These are phyloP conservation scores for Siphlonurus alternatus DNA, from an alignment of 2,888 invertebrate species.

Conservation along the genomic window DNA sequence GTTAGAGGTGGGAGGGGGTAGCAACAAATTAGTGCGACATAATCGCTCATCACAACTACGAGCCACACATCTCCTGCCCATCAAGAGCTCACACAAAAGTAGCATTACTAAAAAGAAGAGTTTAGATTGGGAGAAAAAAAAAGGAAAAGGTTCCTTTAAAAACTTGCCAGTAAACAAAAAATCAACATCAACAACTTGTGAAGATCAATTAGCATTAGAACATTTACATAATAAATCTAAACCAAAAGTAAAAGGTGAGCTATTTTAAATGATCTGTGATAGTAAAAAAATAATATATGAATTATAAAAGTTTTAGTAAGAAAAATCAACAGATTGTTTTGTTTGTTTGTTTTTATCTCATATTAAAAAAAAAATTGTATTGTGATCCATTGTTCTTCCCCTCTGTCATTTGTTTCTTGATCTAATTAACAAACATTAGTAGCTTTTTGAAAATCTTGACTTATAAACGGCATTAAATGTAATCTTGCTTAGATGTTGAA, in stretches of 20 bases:
- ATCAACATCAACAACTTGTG: neutral
- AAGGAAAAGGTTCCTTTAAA: neutral
- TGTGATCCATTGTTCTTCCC: neutral
- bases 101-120: neutral
- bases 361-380: too few relatives aligned
- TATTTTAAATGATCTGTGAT: neutral
- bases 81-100: neutral
- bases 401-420: too few relatives aligned
- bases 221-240: neutral
- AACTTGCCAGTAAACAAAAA: neutral
- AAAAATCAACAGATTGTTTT: too few relatives aligned
- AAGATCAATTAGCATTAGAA: neutral
- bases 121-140: conserved; percentile 1
- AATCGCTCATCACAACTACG: neutral
- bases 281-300: neutral
- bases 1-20: too few relatives aligned
- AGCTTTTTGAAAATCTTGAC: too few relatives aligned
- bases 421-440: too few relatives aligned
- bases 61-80: neutral
- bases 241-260: neutral
- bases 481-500: too few relatives aligned
- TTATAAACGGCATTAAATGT: too few relatives aligned
- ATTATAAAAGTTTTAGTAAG: too few relatives aligned
- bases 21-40: neutral
- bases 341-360: too few relatives aligned